Percentiles rank a stretch among this genome's conserved stretches.
phyloP scores from a whole-genome alignment of 2,888 invertebrate genomes.

The Cephus spinipes region DNA sequence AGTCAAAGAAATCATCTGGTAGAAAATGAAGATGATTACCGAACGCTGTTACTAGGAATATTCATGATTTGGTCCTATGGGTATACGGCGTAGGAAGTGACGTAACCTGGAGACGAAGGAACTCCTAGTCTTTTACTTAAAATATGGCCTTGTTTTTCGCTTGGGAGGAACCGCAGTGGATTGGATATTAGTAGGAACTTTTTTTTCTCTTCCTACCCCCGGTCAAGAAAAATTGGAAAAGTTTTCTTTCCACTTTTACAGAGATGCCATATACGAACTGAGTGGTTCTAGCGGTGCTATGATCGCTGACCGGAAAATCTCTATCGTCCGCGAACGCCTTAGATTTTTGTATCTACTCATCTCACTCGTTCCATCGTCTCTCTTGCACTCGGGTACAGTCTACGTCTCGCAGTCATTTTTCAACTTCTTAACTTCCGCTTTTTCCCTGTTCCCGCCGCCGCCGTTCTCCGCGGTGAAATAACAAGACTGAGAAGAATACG shows the following conservation, averaged over 20 bases:
- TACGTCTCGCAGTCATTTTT: background rate
- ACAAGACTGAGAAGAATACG: background rate
- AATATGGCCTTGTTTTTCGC: slow-evolving; percentile 23
- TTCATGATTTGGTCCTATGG: background rate
- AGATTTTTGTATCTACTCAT: slow-evolving; percentile 15
- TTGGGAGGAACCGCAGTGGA: background rate
- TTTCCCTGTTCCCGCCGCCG: background rate
- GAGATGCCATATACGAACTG: background rate
- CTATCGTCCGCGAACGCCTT: slow-evolving; percentile 4
- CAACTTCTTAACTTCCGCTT: background rate
- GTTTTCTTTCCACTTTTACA: slow-evolving; percentile 19
- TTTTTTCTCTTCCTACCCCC: background rate
- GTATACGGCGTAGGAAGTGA: background rate
- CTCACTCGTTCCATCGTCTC: slow-evolving; percentile 11
- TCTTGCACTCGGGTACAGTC: slow-evolving; percentile 16
- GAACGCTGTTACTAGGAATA: background rate
- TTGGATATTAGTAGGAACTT: slow-evolving; percentile 2
- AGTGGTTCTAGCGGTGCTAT: slow-evolving; percentile 6
- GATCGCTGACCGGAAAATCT: slow-evolving; percentile 40
- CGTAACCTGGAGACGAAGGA: background rate
- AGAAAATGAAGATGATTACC: background rate
- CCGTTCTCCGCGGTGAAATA: background rate
- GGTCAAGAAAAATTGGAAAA: slow-evolving; percentile 34
- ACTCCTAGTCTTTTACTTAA: background rate
- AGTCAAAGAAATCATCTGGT: background rate